These are phyloP conservation scores for Xiphophorus couchianus DNA, from an alignment of 2,113 vertebrate species.

Conservation along the genomic window DNA sequence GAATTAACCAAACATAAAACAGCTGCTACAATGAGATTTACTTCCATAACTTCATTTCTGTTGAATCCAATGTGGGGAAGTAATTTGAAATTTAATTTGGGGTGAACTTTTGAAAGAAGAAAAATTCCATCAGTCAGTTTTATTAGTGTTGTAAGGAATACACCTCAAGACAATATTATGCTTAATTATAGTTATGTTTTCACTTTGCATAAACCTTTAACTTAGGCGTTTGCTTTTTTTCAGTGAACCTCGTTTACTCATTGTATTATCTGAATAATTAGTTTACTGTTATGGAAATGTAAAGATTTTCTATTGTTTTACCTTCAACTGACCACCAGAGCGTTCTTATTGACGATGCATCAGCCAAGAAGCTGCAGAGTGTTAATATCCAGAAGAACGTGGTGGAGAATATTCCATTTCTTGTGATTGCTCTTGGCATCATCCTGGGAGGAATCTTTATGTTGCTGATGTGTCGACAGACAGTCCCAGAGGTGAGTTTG, in stretches of 20 bases:
- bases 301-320: not conserved
- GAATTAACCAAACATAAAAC: not conserved
- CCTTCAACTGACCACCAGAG: conserved; percentile 76
- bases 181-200: no score
- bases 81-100: not conserved
- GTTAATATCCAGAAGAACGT: conserved; percentile 76
- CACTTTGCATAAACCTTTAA: no score
- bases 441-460: conserved; percentile 86
- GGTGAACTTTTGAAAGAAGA: not conserved
- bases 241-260: no score
- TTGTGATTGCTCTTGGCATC: conserved; percentile 88
- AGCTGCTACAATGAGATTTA: not conserved
- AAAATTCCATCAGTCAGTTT: no score
- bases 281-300: not conserved
- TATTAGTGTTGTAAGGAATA: no score
- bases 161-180: no score
- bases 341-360: conserved; percentile 85
- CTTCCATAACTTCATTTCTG: not conserved
- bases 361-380: conserved; percentile 77
- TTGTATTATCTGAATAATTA: no score
- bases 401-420: conserved; percentile 87
- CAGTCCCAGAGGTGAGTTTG: conserved; percentile 81
- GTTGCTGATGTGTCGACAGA: conserved; percentile 82
- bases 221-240: no score
- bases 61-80: not conserved